A percentile compares a stretch with the other conserved stretches of the same genome.
phyloP scores from a whole-genome alignment of 2,797 vertebrate genomes.

The Orestias chungarensis region DNA sequence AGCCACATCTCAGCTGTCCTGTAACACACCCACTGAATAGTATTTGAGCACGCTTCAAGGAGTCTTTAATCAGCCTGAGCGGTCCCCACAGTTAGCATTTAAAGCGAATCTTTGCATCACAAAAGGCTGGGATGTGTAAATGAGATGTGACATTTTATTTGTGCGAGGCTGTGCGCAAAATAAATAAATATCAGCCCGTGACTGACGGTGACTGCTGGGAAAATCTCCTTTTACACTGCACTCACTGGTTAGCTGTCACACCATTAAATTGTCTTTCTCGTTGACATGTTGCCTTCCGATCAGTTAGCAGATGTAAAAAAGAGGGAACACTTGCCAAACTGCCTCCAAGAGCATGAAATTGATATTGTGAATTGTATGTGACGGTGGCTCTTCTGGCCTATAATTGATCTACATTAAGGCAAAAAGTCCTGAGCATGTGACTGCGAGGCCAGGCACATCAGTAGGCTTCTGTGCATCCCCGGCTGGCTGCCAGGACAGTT shows the following conservation, averaged over 20 bases:
- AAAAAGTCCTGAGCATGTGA: constrained; percentile 71
- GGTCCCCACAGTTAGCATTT: constrained; percentile 77
- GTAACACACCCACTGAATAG: constrained; percentile 58
- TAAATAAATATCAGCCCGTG: constrained; percentile 94
- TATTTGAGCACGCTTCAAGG: constrained; percentile 75
- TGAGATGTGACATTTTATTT: constrained; percentile 88
- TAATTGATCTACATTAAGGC: constrained; percentile 95
- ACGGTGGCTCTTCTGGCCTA: constrained; percentile 91
- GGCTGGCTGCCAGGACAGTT: constrained; percentile 72
- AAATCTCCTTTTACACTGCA: constrained; percentile 81
- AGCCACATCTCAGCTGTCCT: constrained; percentile 56
- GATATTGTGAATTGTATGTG: constrained; percentile 99
- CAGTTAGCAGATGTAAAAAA: constrained; percentile 99
- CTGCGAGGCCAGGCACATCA: constrained; percentile 71
- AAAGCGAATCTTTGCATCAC: constrained; percentile 81
- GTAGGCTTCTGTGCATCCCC: constrained; percentile 66
- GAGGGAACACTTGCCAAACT: constrained; percentile 92
- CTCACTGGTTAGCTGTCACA: constrained; percentile 96
- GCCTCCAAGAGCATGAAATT: constrained; percentile 98
- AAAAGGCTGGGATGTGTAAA: constrained; percentile 81
- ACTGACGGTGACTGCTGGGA: constrained; percentile 88
- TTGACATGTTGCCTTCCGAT: constrained; percentile 93
- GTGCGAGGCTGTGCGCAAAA: constrained; percentile 83
- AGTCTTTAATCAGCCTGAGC: constrained; percentile 78
- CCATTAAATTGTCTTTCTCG: constrained; percentile 87